Conservation (phyloP, 2,797 vertebrate genomes). For the Phoxinus dragarum region DNA sequence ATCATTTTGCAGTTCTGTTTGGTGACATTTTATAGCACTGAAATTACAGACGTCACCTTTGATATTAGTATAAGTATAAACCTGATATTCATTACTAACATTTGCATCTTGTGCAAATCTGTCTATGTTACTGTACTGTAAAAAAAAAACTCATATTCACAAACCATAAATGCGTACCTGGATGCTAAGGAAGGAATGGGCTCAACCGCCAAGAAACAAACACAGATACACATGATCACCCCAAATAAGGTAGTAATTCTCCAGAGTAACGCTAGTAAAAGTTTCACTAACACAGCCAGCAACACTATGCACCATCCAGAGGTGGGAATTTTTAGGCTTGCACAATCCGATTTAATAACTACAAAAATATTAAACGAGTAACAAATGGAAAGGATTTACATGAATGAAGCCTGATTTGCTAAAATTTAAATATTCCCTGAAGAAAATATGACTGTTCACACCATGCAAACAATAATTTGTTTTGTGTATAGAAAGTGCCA, state of each 20-base stretch:
- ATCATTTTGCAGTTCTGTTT: background rate
- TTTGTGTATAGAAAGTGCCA: background rate
- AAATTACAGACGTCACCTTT: background rate
- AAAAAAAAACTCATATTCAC: background rate
- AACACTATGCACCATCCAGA: background rate
- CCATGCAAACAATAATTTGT: background rate
- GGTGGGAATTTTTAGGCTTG: background rate
- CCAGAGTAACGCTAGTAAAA: slow-evolving; percentile 70
- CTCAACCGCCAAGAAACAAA: slow-evolving; percentile 18
- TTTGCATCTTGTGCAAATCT: background rate
- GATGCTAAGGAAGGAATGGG: background rate
- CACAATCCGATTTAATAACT: background rate
- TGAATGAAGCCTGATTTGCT: background rate
- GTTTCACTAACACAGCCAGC: slow-evolving; percentile 71
- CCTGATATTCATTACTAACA: background rate
- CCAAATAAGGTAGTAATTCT: slow-evolving; percentile 80
- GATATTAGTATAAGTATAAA: slow-evolving; percentile 4
- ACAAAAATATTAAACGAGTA: background rate
- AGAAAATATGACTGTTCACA: background rate
- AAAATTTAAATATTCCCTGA: background rate
- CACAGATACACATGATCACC: slow-evolving; percentile 61
- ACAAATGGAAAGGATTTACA: background rate
- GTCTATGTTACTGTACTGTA: background rate
- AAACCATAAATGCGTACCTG: slow-evolving; percentile 12
- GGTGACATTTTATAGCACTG: background rate